Conservation (phyloP, 2,113 vertebrate species). For the Myotis davidii region DNA sequence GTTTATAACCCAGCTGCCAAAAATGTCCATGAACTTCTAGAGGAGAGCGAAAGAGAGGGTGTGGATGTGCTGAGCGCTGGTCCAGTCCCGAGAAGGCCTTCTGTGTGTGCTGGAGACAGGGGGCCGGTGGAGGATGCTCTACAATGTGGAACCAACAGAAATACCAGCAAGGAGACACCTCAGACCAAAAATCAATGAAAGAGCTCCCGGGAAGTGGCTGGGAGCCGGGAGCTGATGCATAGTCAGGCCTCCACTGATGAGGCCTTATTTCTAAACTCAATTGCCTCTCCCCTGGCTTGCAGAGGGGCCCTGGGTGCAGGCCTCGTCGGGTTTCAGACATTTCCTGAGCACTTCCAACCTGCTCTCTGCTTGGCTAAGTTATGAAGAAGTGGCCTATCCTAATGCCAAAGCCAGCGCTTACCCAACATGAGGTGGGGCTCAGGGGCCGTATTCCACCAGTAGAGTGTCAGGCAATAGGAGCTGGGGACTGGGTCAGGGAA, state of each 20-base stretch:
- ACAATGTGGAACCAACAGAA: background rate
- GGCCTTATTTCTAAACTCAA: background rate
- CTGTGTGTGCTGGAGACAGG: background rate
- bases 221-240: background rate
- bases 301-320: background rate
- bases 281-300: no score
- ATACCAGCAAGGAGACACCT: background rate
- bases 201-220: background rate
- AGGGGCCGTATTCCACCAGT: background rate
- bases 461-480: no score
- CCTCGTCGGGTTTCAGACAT: background rate
- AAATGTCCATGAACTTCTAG: background rate
- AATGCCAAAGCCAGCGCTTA: background rate
- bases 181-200: background rate
- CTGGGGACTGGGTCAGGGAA: rapidly evolving
- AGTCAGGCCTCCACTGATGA: background rate
- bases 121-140: background rate
- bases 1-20: background rate
- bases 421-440: background rate
- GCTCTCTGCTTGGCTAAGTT: background rate
- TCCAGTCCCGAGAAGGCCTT: background rate
- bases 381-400: background rate
- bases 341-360: background rate
- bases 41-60: background rate
- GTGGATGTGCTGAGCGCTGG: background rate